A percentile compares a stretch with the other conserved stretches of the same genome.
phyloP scores from a whole-genome alignment of 2,113 vertebrate species.

The Barnardius zonarius region DNA sequence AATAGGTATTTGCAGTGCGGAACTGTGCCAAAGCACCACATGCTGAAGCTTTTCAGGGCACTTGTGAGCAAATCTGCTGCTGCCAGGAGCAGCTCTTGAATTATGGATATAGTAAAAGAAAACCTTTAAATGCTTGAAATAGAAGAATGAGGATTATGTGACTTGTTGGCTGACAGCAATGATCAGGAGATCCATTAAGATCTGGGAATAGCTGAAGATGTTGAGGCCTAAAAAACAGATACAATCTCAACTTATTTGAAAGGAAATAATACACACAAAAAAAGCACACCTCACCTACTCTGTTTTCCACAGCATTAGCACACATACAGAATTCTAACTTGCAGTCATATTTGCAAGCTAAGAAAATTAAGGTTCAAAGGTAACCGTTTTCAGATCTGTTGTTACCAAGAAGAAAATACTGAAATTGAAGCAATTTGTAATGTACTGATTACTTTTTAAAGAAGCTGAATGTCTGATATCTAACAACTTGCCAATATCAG shows the following conservation, averaged over 20 bases:
- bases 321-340: not conserved
- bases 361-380: not conserved
- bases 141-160: not conserved
- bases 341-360: not conserved
- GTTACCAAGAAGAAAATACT: not conserved
- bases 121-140: not conserved
- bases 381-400: not conserved
- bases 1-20: not conserved
- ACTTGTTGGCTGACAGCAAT: not conserved
- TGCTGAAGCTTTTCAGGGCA: not conserved
- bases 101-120: not conserved
- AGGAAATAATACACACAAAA: not conserved
- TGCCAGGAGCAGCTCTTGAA: not conserved
- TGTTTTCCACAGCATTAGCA: not conserved
- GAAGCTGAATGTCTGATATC: not conserved
- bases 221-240: not conserved
- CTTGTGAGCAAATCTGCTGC: not conserved
- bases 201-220: not conserved
- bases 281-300: not conserved
- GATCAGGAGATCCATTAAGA: not conserved
- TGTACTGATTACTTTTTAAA: not conserved
- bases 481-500: not conserved
- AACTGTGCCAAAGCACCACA: not conserved
- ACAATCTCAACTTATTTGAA: not conserved
- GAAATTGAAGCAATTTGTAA: not conserved